phyloP scores from a whole-genome alignment of 2,888 invertebrate genomes.

The Acanthosepion lycidas region DNA sequence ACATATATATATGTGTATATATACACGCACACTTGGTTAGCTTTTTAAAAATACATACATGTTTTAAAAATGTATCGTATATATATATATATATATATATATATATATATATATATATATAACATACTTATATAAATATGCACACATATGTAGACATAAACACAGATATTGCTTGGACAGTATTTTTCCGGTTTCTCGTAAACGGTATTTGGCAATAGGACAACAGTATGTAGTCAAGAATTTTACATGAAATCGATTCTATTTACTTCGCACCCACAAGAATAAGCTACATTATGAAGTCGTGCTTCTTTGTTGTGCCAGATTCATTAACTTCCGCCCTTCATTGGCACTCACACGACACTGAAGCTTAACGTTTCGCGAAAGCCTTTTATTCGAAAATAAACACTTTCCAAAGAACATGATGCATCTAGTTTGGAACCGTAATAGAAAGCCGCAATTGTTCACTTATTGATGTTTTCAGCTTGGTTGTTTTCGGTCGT shows the following conservation, averaged over 20 bases:
- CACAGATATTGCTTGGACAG: not conserved
- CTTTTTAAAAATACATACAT: too few relatives aligned
- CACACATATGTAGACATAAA: not conserved
- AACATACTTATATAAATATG: not conserved
- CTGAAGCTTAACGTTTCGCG: not conserved
- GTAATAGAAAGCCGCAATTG: conserved; percentile 1
- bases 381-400: not conserved
- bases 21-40: too few relatives aligned
- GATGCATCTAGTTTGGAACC: not conserved
- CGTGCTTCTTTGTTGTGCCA: not conserved
- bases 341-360: not conserved
- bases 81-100: too few relatives aligned
- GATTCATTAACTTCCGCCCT: not conserved
- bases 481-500: not conserved
- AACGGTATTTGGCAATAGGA: not conserved
- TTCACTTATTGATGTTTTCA: not conserved
- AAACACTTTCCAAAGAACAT: conserved; percentile 7
- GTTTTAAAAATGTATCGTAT: too few relatives aligned
- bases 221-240: not conserved
- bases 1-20: too few relatives aligned
- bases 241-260: conserved; percentile 17
- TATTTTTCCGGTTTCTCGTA: not conserved
- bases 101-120: not conserved
- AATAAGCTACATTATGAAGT: not conserved
- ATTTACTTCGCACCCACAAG: not conserved